Base-by-base conservation (phyloP, 30 jellyfish, hydroid and myxozoan genomes). In the Aurelia sp. region DNA sequence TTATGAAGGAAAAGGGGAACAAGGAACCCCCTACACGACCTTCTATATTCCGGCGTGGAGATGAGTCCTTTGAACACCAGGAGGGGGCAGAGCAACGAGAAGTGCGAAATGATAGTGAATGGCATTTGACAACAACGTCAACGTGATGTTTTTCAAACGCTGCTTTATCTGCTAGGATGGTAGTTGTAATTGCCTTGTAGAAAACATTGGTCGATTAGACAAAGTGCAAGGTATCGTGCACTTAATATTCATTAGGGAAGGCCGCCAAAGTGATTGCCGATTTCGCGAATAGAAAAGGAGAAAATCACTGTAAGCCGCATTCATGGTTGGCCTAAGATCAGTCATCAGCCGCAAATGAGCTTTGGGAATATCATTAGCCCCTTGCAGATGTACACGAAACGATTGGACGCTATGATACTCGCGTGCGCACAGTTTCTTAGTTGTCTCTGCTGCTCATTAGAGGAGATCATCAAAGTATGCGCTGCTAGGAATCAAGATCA, bases 381-480 rank as follows among this genome's bases (percentile, higher is more conserved):
- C 53, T 71, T 71, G 66, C 53, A 71, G 12, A 44, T n/a, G 81
- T 40, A 33, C 44, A 17, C 20, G 13, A 71, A 10, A 16, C 75
- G 3, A 57, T 10, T 15, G 18, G 48, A 55, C 73, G 86, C 75
- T 19, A 60, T 62, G 62, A 52, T 58, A 18, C 86, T 75, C 27
- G 86, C 86, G 86, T 75, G 86, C 86, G 74, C 86, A 17, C 71
- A 55, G 71, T 63, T 0, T 58, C 75, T 75, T 58, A 62, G 11
- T 44, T 23, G 21, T 13, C 64, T 44, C 33, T 33, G 35, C 86
- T 63, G 48, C 71, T 75, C 86, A 62, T 20, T 22, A 75, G 62
- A 59, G 19, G 27, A 66, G 86, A 75, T 74, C 48, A 48, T 17
- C 60, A 11, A 22, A 22, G 85, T 50, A 52, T 11, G 53, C 73